Conservation (phyloP, 2,888 invertebrate species). For the Sinelater perroti region DNA sequence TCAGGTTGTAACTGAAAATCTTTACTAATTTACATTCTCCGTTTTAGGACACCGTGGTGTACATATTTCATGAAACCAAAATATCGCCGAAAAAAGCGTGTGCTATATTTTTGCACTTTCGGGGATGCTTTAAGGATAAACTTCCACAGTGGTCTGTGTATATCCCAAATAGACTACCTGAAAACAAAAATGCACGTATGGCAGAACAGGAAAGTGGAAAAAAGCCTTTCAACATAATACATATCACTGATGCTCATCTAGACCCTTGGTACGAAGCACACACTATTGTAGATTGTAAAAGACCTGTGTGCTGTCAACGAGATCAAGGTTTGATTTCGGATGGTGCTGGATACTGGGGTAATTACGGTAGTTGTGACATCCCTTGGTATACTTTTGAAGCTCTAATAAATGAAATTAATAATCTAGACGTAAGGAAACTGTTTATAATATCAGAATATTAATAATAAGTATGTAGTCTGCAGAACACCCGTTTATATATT, state of each 20-base stretch:
- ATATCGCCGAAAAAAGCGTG: too few relatives aligned
- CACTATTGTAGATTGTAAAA: conserved; percentile 74
- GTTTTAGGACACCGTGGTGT: too few relatives aligned
- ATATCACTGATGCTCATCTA: conserved; percentile 81
- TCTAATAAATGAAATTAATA: conserved; percentile 65
- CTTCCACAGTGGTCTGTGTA: too few relatives aligned
- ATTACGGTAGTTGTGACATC: conserved; percentile 79
- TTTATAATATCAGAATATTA: too few relatives aligned
- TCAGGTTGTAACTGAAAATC: too few relatives aligned
- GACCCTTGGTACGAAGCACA: conserved; percentile 76
- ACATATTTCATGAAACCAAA: too few relatives aligned
- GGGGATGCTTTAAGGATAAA: too few relatives aligned
- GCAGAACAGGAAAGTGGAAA: too few relatives aligned
- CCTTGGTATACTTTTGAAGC: conserved; percentile 75
- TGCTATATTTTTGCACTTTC: too few relatives aligned
- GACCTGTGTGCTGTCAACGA: conserved; percentile 80
- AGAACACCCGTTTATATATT: conserved; percentile 8
- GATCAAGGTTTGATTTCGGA: conserved; percentile 59
- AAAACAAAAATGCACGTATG: too few relatives aligned
- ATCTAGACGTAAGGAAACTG: conserved; percentile 41
- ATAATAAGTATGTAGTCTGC: not conserved
- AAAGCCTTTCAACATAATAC: conserved; percentile 61
- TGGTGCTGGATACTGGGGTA: conserved; percentile 82
- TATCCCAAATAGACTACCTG: too few relatives aligned
- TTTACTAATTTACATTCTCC: too few relatives aligned